phyloP scores from a whole-genome alignment of 2,888 invertebrate species.

The Cantharis rufa region DNA sequence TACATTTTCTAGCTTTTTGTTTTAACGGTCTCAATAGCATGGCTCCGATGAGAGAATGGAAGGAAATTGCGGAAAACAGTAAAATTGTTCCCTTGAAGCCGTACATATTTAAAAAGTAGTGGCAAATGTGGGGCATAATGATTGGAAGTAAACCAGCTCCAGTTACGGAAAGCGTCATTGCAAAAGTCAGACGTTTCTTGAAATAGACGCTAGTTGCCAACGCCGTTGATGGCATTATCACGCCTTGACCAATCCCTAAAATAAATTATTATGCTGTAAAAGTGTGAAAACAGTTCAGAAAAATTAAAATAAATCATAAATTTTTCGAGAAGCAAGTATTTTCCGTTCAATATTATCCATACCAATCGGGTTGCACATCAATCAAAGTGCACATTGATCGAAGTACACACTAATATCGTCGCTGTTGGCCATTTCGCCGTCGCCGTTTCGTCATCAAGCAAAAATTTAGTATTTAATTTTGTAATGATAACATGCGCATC shows the following conservation, averaged over 20 bases:
- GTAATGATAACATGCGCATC: too few relatives aligned
- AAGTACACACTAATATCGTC: too few relatives aligned
- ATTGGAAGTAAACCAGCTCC: slow-evolving; percentile 57
- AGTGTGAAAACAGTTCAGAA: too few relatives aligned
- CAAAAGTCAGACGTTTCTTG: slow-evolving; percentile 56
- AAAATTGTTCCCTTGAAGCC: slow-evolving; percentile 56
- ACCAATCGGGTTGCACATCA: too few relatives aligned
- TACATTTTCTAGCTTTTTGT: neutral
- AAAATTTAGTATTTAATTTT: too few relatives aligned
- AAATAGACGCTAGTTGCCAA: slow-evolving; percentile 59
- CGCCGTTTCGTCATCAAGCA: too few relatives aligned
- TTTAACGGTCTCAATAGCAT: slow-evolving; percentile 55
- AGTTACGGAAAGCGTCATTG: slow-evolving; percentile 57
- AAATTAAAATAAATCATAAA: too few relatives aligned
- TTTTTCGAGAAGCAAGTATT: too few relatives aligned
- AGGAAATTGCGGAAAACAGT: slow-evolving; percentile 56
- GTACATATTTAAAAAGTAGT: slow-evolving; percentile 49
- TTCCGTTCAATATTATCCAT: too few relatives aligned
- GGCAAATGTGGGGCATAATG: slow-evolving; percentile 57
- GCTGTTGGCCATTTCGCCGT: too few relatives aligned
- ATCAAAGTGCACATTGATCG: too few relatives aligned
- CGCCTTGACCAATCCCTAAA: slow-evolving; percentile 57
- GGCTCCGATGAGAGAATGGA: slow-evolving; percentile 56
- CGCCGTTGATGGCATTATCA: slow-evolving; percentile 55
- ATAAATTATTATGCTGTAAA: slow-evolving; percentile 4